Evolutionary conservation across 1,140 invertebrate genomes (phyloP), one percentile per base, ranked within the genome.

Genomic region (Scaptomyza graminum): DNA sequence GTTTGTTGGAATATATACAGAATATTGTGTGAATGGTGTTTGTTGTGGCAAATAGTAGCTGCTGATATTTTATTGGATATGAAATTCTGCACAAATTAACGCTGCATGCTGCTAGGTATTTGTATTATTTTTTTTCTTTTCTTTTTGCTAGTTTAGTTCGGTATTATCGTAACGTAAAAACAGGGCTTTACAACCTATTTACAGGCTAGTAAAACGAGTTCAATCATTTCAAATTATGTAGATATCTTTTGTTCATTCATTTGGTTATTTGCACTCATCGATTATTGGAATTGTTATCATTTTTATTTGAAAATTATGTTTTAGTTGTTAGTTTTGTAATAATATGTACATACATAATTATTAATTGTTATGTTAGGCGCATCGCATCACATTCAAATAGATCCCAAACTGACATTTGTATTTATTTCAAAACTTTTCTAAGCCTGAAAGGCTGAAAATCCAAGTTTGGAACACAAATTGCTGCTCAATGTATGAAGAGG

Each of bases 141-240:
- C n/a, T 79, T 79, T 62, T 82, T 64, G 71, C 79, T 76, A 79
- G 64, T 88, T 81, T 83, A 22, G 18, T 22, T 76, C 60, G 75
- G 64, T 85, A 74, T 76, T 70, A 68, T 74, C 52, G 61, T 70
- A 85, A 89, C 84, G 83, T 89, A 89, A 88, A 91, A 91, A 91
- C 90, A 91, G 87, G 90, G 90, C 90, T 91, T 91, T 91, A 91
- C 90, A 91, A 91, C 90, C 90, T 90, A 91, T 74, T 91, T 91
- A 91, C 90, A 91, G 90, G 90, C 90, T 91, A 91, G 90, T 91
- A 91, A 91, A 91, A 91, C 90, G 90, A 91, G 90, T 91, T 91
- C 73, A 88, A 88, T 88, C 83, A 89, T 79, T 84, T 60, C 54
- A 59, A 54, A 50, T 63, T 59, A 59, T 52, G 15, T 61, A 52